These are phyloP conservation scores for Agrotis clavis DNA, from an alignment of 2,888 invertebrate genomes.

Conservation along the genomic window DNA sequence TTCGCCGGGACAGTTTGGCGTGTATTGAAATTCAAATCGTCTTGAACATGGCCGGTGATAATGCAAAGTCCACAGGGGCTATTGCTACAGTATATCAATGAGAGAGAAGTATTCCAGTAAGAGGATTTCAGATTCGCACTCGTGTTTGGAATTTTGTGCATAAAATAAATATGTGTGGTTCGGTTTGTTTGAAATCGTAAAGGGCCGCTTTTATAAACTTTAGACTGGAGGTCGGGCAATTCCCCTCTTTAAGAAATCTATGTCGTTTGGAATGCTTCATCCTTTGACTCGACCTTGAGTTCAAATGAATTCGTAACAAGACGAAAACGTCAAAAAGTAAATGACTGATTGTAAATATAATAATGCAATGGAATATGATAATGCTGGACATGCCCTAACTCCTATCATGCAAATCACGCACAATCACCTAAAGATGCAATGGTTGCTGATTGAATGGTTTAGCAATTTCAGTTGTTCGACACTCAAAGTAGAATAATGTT, in stretches of 20 bases:
- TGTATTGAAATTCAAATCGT: slow-evolving; percentile 79
- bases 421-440: too few relatives aligned
- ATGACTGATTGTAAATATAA: too few relatives aligned
- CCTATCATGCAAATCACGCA: too few relatives aligned
- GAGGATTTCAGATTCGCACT: slow-evolving; percentile 64
- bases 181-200: slow-evolving; percentile 12
- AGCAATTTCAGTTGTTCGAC: too few relatives aligned
- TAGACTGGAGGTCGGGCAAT: not conserved
- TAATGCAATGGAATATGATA: too few relatives aligned
- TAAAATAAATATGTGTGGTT: slow-evolving; percentile 49
- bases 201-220: not conserved
- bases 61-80: slow-evolving; percentile 70
- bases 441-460: too few relatives aligned
- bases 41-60: slow-evolving; percentile 72
- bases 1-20: slow-evolving; percentile 49
- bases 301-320: too few relatives aligned
- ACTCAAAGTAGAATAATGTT: too few relatives aligned
- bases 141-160: slow-evolving; percentile 48
- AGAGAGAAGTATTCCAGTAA: slow-evolving; percentile 66
- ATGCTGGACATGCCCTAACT: too few relatives aligned
- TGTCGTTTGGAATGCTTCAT: too few relatives aligned
- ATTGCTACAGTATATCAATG: slow-evolving; percentile 78
- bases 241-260: not conserved
- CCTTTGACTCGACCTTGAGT: too few relatives aligned
- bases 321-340: too few relatives aligned